Percentiles rank a stretch among this genome's conserved stretches.
Evolutionary conservation across 2,113 vertebrate genomes (phyloP).

Genomic region (Eleginops maclovinus): DNA sequence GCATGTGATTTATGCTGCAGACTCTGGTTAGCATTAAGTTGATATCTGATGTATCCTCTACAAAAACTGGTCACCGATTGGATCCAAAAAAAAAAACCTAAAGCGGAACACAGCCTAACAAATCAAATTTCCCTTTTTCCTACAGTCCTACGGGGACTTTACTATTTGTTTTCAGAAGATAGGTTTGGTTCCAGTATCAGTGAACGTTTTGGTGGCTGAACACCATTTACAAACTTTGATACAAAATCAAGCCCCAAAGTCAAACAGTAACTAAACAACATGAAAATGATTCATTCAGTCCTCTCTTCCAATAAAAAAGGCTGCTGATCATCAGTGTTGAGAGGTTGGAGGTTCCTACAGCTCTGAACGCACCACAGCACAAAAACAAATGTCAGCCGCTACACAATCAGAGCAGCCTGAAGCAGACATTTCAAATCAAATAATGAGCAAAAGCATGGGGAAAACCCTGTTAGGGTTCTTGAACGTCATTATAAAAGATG

Average conservation of each 20-base stretch:
- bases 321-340: conserved; percentile 45
- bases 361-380: conserved; percentile 44
- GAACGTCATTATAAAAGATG: conserved; percentile 42
- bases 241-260: conserved; percentile 45
- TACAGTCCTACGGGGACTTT: conserved; percentile 13
- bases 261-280: conserved; percentile 33
- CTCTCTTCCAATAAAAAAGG: conserved; percentile 22
- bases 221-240: conserved; percentile 37
- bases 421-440: conserved; percentile 57
- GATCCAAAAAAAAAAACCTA: conserved; percentile 9
- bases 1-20: neutral
- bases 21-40: neutral
- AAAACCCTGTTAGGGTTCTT: conserved; percentile 16
- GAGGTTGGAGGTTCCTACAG: conserved; percentile 42
- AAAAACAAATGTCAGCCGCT: conserved; percentile 58
- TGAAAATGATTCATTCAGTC: conserved; percentile 2
- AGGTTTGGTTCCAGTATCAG: neutral
- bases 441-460: conserved; percentile 25
- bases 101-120: neutral
- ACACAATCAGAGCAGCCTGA: conserved; percentile 48
- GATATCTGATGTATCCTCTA: neutral
- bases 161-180: conserved; percentile 10
- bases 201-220: neutral
- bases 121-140: conserved; percentile 2
- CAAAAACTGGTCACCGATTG: neutral